Evolutionary conservation across 2,797 vertebrate species (phyloP).

Genomic region (Threskiornis aethiopicus): DNA sequence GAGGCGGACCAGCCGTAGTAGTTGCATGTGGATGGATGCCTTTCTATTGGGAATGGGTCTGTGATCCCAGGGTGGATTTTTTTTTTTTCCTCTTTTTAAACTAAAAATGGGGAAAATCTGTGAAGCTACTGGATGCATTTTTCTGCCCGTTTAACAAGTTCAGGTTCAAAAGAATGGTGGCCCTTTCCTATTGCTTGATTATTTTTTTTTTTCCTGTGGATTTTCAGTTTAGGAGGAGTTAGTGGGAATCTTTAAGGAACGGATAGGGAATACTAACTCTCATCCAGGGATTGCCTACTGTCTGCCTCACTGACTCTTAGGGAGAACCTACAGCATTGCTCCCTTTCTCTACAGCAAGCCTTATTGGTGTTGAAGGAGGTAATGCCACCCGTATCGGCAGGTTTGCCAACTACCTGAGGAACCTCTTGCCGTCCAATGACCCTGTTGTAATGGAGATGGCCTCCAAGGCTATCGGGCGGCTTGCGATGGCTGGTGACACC

Average conservation of each 20-base stretch:
- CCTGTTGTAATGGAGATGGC: slow-evolving; percentile 98
- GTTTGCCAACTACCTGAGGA: slow-evolving; percentile 97
- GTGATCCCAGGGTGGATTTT: neutral
- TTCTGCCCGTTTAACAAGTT: neutral
- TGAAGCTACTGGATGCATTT: neutral
- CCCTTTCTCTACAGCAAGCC: slow-evolving; percentile 83
- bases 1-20: accelerated
- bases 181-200: neutral
- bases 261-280: neutral
- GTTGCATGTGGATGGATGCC: neutral
- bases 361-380: slow-evolving; percentile 96
- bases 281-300: neutral
- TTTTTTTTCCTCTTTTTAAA: neutral
- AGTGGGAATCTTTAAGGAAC: neutral
- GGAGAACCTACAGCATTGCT: neutral
- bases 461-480: slow-evolving; percentile 95
- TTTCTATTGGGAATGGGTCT: neutral
- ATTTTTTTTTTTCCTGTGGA: neutral
- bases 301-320: neutral
- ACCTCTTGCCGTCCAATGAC: slow-evolving; percentile 95
- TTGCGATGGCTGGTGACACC: slow-evolving; percentile 97
- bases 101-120: neutral
- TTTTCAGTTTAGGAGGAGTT: neutral
- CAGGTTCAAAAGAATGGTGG: neutral
- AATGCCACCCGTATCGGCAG: slow-evolving; percentile 96